These are phyloP conservation scores for Hyppa rectilinea DNA, from an alignment of 2,888 invertebrate genomes.

Conservation along the genomic window DNA sequence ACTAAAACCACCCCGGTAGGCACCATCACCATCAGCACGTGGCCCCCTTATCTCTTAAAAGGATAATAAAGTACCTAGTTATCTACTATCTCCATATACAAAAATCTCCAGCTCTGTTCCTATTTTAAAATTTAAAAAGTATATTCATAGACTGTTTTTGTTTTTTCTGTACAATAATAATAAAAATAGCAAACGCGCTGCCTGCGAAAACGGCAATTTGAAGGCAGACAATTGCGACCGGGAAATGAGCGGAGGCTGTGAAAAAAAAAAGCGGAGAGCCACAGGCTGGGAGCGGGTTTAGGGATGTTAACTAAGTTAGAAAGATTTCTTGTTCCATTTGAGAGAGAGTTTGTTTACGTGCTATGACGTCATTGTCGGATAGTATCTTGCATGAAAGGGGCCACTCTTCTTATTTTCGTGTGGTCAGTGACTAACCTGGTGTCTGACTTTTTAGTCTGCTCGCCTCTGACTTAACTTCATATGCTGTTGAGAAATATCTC, in stretches of 20 bases:
- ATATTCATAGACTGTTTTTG: not conserved
- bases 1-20: no score
- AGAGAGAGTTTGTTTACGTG: not conserved
- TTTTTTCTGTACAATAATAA: conserved; percentile 7
- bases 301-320: conserved; percentile 33
- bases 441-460: no score
- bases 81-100: no score
- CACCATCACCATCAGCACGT: no score
- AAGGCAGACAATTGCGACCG: conserved; percentile 74
- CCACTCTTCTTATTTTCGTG: no score
- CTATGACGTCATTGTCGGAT: not conserved
- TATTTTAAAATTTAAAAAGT: not conserved
- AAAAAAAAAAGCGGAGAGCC: conserved; percentile 47
- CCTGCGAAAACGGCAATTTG: conserved; percentile 70
- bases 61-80: not conserved
- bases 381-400: not conserved
- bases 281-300: conserved; percentile 11
- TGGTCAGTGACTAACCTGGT: no score
- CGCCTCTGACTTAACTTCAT: no score
- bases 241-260: conserved; percentile 72
- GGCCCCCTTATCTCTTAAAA: no score
- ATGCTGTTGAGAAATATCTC: no score
- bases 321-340: not conserved
- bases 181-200: conserved; percentile 21
- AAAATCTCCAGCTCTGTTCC: not conserved